Evolutionary conservation across 1,140 invertebrate genomes (phyloP), one percentile per base, ranked within the genome.

Genomic region (Globodera rostochiensis): DNA sequence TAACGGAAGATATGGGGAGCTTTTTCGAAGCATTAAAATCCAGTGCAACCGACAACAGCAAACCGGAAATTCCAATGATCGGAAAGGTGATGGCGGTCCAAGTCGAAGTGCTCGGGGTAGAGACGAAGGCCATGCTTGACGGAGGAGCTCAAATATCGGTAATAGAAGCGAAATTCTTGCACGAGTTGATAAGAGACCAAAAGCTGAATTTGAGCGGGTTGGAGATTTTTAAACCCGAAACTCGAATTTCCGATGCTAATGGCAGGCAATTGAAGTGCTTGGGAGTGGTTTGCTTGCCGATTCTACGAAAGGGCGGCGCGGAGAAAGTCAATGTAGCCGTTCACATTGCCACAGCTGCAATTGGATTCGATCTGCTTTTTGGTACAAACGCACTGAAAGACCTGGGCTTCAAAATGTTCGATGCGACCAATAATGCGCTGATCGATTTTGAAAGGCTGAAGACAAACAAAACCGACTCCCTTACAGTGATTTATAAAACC

Each of bases 231-330:
- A 70, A 45, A 70, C 9, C n/a, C 11, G 53, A 60, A n/a, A 8
- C 74, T 8, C 46, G 53, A n/a, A 67, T 77, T 60, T 49, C 74
- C 6, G 74, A 77, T 46, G 74, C 53, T 5, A 77, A 77, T 45
- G 74, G 74, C 3, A 45, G 50, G 21, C 46, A n/a, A n/a, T 66
- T 77, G 45, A 45, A 66, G 8, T 77, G 74, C 11, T 45, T 49
- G 7, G 74, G 74, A 13, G 53, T 60, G 6, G 74, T 77, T 21
- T 45, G 66, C 21, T 45, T 77, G 11, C 53, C 53, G 21, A 45
- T 74, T 1, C 21, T 21, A 9, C 21, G 73, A 9, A 53, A 53
- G 7, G 73, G 45, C 21, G 9, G 53, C 4, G 9, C 21, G 3
- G 11, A 46, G 21, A 36, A 74, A 74, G 21, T 74, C 1, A 25